phyloP scores from a whole-genome alignment of 1,140 invertebrate species.

The Tetragonula clypearis region DNA sequence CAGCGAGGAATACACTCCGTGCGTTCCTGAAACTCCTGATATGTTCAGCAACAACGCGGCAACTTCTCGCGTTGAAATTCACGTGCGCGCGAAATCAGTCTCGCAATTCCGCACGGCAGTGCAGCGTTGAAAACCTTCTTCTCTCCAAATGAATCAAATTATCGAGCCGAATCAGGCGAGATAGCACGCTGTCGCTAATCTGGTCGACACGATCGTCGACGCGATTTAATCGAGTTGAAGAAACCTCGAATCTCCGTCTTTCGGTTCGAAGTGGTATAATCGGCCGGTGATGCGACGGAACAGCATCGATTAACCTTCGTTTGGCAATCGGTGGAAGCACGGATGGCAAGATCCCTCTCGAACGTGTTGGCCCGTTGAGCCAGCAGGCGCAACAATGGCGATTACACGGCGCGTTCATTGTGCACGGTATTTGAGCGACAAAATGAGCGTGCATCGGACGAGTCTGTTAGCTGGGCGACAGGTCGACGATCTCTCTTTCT shows the following conservation, averaged over 20 bases:
- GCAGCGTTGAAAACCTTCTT: too few species aligned
- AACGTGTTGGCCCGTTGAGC: conserved; percentile 17
- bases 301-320: conserved; percentile 41
- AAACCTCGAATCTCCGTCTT: background rate
- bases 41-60: too few species aligned
- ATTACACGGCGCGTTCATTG: conserved; percentile 39
- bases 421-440: conserved; percentile 54
- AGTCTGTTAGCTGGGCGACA: conserved; percentile 51
- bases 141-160: too few species aligned
- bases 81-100: too few species aligned
- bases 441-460: conserved; percentile 52
- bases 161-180: too few species aligned
- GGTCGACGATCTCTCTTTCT: conserved; percentile 43
- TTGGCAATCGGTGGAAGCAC: background rate
- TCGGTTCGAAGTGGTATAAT: background rate
- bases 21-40: too few species aligned
- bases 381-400: conserved; percentile 39
- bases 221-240: background rate
- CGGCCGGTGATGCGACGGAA: background rate
- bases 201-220: too few species aligned
- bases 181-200: too few species aligned
- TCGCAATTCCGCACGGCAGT: too few species aligned
- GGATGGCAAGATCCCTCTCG: background rate
- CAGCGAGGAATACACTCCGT: too few species aligned
- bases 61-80: too few species aligned